Conservation (phyloP, 2,797 vertebrate genomes). For the Tokudaia tokunoshimensis region DNA sequence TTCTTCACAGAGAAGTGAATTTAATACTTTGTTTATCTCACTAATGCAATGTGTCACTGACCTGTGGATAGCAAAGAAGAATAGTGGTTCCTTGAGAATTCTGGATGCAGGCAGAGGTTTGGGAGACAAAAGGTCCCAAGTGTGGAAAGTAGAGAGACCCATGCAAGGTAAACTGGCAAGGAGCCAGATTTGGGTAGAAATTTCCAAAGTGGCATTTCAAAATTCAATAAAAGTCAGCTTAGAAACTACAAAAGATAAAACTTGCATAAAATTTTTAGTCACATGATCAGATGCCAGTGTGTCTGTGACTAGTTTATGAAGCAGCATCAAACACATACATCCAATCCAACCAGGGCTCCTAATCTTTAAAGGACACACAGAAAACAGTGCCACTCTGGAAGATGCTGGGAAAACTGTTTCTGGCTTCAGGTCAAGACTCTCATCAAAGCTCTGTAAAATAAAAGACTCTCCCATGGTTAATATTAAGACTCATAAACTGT, state of each 20-base stretch:
- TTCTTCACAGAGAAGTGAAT: constrained; percentile 16
- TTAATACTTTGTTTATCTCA: background rate
- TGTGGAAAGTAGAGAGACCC: background rate
- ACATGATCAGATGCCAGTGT: background rate
- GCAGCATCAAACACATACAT: background rate
- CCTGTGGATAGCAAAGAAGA: background rate
- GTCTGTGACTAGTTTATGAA: background rate
- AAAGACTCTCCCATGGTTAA: background rate
- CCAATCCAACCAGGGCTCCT: background rate
- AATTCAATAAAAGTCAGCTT: background rate
- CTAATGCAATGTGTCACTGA: background rate
- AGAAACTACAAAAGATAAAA: background rate
- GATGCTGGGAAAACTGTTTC: constrained; percentile 2
- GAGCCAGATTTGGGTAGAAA: background rate
- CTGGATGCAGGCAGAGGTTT: background rate
- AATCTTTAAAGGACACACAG: background rate
- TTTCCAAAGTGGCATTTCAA: background rate
- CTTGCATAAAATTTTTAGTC: background rate
- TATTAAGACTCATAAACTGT: background rate
- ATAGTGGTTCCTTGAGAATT: background rate
- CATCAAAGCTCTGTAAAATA: background rate
- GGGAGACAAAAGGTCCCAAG: background rate
- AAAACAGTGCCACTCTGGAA: background rate
- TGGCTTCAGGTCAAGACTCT: background rate
- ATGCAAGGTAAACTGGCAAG: background rate